Evolutionary conservation across 1,140 invertebrate genomes (phyloP), one percentile per base, ranked within the genome.

Genomic region (Apocrypta bakeri): DNA sequence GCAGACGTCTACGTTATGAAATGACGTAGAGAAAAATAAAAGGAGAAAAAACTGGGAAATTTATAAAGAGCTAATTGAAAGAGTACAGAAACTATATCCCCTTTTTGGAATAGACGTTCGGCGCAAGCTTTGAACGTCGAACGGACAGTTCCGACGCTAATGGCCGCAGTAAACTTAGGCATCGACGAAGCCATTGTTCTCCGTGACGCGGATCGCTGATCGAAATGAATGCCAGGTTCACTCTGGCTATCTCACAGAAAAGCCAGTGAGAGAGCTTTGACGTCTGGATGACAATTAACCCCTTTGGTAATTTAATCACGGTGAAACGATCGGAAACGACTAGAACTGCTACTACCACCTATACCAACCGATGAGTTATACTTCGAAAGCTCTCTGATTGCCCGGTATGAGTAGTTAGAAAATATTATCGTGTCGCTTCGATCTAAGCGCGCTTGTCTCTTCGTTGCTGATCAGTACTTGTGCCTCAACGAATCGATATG

Each of bases 281-380:
- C 69, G 68, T 33, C 21, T 37, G 6, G 66, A 68, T 72, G 68
- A 80, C 68, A 80, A 80, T 80, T 80, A 80, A 72, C 25, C 68
- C 48, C 68, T 80, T 68, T 56, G 68, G 69, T 63, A 72, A 80
- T 63, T 80, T 61, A 31, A 80, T 71, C 69, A 68, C 29, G n/a
- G 2, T 24, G 68, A 29, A 56, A 56, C 48, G 48, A 56, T 56
- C 48, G 48, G 17, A n/a, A 21, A 21, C 42, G 42, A 48, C 42
- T 48, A 14, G 2, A 2, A 37, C 33, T 37, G 9, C n/a, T 37
- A 37, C 9, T 4, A 37, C 33, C 33, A 9, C 33, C 33, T 37
- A 37, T 37, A 2, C 33, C 33, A 4, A 9, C 33, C 9, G 33
- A 37, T 37, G 33, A 72, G 21, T 72, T 6, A 72, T 72, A 72